These are phyloP conservation scores for Podilymbus podiceps DNA, from an alignment of 2,113 vertebrate species.

Conservation along the genomic window DNA sequence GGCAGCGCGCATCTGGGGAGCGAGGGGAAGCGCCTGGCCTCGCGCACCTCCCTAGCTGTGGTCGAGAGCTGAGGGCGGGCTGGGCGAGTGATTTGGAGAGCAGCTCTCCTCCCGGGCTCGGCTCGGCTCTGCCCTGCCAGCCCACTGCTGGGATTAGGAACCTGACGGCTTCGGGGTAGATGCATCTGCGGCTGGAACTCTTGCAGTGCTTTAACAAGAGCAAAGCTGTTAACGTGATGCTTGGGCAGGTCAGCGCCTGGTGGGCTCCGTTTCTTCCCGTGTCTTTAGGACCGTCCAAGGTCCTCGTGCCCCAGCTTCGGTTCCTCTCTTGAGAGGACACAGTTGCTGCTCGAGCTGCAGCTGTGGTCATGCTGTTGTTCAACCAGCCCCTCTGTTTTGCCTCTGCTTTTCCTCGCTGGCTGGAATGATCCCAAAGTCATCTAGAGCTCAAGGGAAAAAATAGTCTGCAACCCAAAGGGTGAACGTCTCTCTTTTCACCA, in stretches of 20 bases:
- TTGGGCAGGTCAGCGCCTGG: not conserved
- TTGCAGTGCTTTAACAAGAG: not conserved
- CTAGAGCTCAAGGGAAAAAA: not conserved
- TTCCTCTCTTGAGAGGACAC: not conserved
- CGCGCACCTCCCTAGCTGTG: not conserved
- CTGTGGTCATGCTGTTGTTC: not conserved
- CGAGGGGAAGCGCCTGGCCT: not conserved
- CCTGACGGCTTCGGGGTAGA: not conserved
- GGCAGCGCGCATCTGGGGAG: accelerated
- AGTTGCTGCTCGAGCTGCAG: not conserved
- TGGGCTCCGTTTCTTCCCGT: not conserved
- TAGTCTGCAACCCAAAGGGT: not conserved
- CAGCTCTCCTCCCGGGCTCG: not conserved
- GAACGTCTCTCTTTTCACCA: not conserved
- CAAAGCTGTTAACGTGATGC: not conserved
- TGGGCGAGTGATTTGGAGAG: accelerated
- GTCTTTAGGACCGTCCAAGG: not conserved
- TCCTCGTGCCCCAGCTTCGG: not conserved
- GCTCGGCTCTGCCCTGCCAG: accelerated
- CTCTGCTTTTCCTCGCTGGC: not conserved
- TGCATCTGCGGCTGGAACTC: not conserved
- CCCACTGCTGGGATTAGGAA: not conserved
- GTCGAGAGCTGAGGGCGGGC: not conserved
- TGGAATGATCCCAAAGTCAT: not conserved
- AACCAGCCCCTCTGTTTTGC: not conserved